Base-by-base conservation (phyloP, 2,797 vertebrate species). In the Vireo griseus region DNA sequence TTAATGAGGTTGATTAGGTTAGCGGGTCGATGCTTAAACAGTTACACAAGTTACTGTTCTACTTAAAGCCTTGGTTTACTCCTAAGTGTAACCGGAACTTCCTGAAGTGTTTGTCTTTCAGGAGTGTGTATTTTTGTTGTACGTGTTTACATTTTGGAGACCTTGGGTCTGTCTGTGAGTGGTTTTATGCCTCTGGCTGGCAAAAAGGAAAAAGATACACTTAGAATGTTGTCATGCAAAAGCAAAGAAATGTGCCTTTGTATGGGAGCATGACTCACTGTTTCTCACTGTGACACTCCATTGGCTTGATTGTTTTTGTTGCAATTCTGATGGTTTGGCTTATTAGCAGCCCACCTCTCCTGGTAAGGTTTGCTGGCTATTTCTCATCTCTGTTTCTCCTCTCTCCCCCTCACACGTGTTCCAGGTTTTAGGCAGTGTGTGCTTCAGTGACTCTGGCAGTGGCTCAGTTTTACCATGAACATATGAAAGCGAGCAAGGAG, bases 141-240 rank as follows among this genome's bases (percentile, higher is more conserved):
- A 69, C 69, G 37, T 95, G 89, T 96, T 96, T 94, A 95, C 79
- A 67, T 88, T 92, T 73, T 75, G 69, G 81, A 92, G 89, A 81
- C 85, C 92, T 80, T 35, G 75, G 47, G 58, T 90, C 54, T 90
- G 89, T 93, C 87, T 93, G 65, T 0, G 9, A 93, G 82, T 88
- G 89, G 92, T 95, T 96, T 96, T 90, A 73, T 86, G 95, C 89
- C 91, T 92, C 95, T 96, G 94, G 95, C 96, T 97, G 89, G 87
- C 58, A 94, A 86, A 62, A 81, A 92, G 89, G 95, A 94, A 96
- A 96, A 94, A 92, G 95, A 96, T 91, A 90, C 61, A 69, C 89
- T 78, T 86, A 52, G 5, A 67, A 68, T 96, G 94, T 45, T 95
- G 92, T 96, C 95, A 95, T 94, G 95, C 92, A 42, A 91, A 66